These are phyloP conservation scores for Philopotamus ludificatus DNA, from an alignment of 1,140 invertebrate species.

Conservation along the genomic window DNA sequence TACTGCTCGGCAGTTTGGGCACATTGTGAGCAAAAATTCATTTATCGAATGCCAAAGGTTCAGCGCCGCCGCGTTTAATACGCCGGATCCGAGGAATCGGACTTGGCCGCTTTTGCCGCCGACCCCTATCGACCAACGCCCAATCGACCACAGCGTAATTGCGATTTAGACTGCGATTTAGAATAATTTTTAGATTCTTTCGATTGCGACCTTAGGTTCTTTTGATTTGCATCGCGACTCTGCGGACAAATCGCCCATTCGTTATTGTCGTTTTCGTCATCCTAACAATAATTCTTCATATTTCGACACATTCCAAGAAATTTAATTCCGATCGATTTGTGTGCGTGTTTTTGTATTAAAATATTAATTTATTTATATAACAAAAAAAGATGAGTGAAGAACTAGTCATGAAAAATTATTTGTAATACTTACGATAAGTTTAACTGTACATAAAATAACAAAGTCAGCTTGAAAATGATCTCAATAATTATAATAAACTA, in stretches of 20 bases:
- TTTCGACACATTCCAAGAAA: neutral
- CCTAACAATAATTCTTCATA: constrained; percentile 6
- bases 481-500: no score
- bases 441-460: neutral
- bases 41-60: neutral
- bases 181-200: no score
- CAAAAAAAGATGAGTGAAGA: constrained; percentile 29
- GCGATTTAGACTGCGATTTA: no score
- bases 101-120: no score
- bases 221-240: no score
- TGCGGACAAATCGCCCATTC: no score
- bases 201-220: no score
- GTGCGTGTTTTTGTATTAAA: neutral
- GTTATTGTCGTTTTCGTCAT: no score
- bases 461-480: constrained; percentile 17
- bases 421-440: constrained; percentile 13
- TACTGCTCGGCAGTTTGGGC: neutral
- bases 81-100: no score
- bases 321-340: neutral
- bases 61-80: no score
- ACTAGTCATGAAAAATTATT: constrained; percentile 29
- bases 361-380: constrained; percentile 12
- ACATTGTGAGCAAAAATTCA: neutral
- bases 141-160: no score
- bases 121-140: no score